Base-by-base conservation (phyloP, 1,140 invertebrate genomes). In the Meloidogyne exigua region DNA sequence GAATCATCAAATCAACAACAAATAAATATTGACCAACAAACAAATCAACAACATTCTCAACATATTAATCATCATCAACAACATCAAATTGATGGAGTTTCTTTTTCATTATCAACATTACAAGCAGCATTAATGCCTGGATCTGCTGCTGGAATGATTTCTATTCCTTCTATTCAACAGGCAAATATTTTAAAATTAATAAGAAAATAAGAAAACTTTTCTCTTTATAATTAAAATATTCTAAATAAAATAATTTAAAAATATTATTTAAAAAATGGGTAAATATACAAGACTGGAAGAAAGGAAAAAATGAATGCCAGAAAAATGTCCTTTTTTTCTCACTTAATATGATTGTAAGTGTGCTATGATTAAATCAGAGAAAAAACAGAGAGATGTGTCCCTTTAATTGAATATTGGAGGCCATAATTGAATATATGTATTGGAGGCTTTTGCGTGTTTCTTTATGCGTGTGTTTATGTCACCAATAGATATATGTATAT, bases 331-430 rank as follows among this genome's bases (percentile, higher is more conserved):
- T n/a, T 12, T 7, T 57, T 39, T 39, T 39, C 9, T 57, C n/a
- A 4, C 2, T 57, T n/a, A n/a, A n/a, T n/a, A 9, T n/a, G n/a
- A 28, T 32, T 13, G 18, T 15, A 28, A 71, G n/a, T n/a, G n/a
- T n/a, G n/a, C n/a, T n/a, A 32, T 71, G 72, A 73, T 73, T 73
- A 62, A 73, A 73, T 73, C 72, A 73, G 9, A 65, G 49, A n/a
- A n/a, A 36, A 39, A 36, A 28, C 57, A 62, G 71, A 26, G 39
- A 65, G 18, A 25, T 23, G 21, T 18, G 28, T 7, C 66, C 21
- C 44, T 73, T 28, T 73, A 73, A 73, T 73, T 73, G 72, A 73
- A 73, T 73, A 73, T 73, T 42, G 57, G 69, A 21, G 15, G 68
- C 21, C 44, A 49, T 49, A 49, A 49, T 49, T 49, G 44, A 49